Base-by-base conservation (phyloP, 2,113 vertebrate species). In the Atherinomorus stipes region DNA sequence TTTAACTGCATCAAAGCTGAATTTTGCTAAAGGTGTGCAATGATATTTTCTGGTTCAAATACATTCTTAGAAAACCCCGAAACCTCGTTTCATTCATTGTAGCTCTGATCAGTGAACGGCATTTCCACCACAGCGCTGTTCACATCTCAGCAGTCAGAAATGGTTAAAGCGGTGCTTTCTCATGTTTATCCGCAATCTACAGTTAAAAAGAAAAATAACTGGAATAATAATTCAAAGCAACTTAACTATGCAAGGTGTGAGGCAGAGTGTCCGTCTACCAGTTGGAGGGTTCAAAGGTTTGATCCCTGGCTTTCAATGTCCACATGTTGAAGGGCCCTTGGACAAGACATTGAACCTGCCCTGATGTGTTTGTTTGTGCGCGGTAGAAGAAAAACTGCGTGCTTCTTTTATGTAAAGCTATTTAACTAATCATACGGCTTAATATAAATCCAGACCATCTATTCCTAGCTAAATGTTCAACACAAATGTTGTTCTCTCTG, bases 1-100 rank as follows among this genome's bases (percentile, higher is more conserved):
- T 44, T 60, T 22, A 64, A 52, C 60, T 34, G 11, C 18, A 16
- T 11, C 19, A 22, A 11, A 28, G 38, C 50, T 44, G 44, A 21
- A 26, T 72, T 74, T 71, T 60, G 58, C 22, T 63, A 58, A 54
- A 6, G 13, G 21, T 21, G 63, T 7, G 23, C 50, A 31, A 50
- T 2, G 26, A 37, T 22, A 60, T 57, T 57, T 78, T 64, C 10
- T 13, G 26, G 6, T 51, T 19, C 16, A 51, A 19, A 18, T 7
- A 47, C 7, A 47, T 47, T 47, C 44, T n/a, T 19, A 7, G 45
- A 80, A 68, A 57, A 34, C 10, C 52, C 45, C 6, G 7, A 65
- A 74, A 13, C 34, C 31, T 64, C 7, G 60, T 25, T 47, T 67
- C 2, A 16, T 42, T 42, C n/a, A 51, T 19, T 68, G 37, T 31